Base-by-base conservation (phyloP, 1,140 invertebrate species). In the Diorhabda elongata region DNA sequence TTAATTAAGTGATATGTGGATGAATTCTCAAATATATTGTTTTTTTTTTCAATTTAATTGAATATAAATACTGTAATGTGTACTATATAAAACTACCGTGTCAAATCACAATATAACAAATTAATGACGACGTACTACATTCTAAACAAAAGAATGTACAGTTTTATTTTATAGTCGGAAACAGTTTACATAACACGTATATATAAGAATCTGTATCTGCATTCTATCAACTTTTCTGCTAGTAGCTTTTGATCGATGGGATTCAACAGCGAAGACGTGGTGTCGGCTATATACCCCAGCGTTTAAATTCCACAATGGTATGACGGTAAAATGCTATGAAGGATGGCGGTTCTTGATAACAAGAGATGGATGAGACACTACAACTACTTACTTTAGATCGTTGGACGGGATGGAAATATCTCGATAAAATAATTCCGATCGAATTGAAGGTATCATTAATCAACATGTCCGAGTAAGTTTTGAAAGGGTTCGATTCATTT, bases 301-400 rank as follows among this genome's bases (percentile, higher is more conserved):
- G 26, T 26, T 26, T 26, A 26, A 26, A 52, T 52, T 52, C 47
- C 47, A 52, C 47, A 52, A 52, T 52, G 47, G 47, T 52, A 52
- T 52, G 47, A 52, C 6, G 47, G 47, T 52, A 52, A 52, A 26
- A n/a, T n/a, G 47, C 6, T 52, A 52, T 52, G 47, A 52, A 52
- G 47, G 47, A 52, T 52, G 47, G 47, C 47, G 47, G 47, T n/a
- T 52, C n/a, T 52, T n/a, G 47, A 52, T 52, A 52, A 52, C 47
- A 52, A 52, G 47, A 52, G 47, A 52, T 52, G 47, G 47, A 52
- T 52, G 47, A 52, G 47, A 52, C 47, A 52, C 47, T 52, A 52
- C 47, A 52, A 52, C 47, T 52, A 52, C 47, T 52, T 52, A 52
- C 47, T 52, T 52, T n/a, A n/a, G 6, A 52, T 52, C 47, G n/a